Conservation (phyloP, 2,113 vertebrate genomes). For the Paracanthobrama guichenoti region DNA sequence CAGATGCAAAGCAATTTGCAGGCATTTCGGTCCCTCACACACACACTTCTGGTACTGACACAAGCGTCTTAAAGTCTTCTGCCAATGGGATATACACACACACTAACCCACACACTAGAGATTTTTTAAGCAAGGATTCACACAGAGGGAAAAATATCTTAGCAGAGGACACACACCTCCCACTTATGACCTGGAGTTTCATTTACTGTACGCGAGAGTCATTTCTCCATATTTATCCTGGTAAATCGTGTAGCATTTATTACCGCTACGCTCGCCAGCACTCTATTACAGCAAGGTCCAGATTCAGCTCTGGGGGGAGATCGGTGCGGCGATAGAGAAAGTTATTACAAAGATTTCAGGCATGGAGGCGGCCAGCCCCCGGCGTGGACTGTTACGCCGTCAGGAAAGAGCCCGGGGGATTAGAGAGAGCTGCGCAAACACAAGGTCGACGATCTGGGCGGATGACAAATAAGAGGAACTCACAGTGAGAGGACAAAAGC, state of each 20-base stretch:
- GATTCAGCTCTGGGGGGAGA: constrained; percentile 48
- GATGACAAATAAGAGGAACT: constrained; percentile 33
- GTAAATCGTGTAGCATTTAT: constrained; percentile 52
- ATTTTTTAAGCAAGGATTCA: not conserved
- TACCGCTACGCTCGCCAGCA: constrained; percentile 37
- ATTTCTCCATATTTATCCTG: constrained; percentile 56
- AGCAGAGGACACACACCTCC: constrained; percentile 2
- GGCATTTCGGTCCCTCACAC: constrained; percentile 45
- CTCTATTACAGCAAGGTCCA: constrained; percentile 47
- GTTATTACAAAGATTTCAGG: constrained; percentile 53
- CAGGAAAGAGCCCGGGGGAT: constrained; percentile 13
- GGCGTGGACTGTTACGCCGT: not conserved
- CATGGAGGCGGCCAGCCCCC: constrained; percentile 34
- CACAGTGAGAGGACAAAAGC: constrained; percentile 1
- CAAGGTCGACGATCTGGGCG: constrained; percentile 24
- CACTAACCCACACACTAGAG: not conserved
- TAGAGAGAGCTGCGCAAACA: constrained; percentile 12
- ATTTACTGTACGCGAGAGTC: constrained; percentile 14
- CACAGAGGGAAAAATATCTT: not conserved
- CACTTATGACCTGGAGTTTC: constrained; percentile 25
- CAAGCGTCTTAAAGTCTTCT: constrained; percentile 4
- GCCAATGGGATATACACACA: not conserved
- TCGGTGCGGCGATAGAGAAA: constrained; percentile 41
- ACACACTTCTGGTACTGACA: not conserved
- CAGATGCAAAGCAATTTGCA: constrained; percentile 65